Evolutionary conservation across 2,888 invertebrate genomes (phyloP).

Genomic region (Brassicogethes aeneus): DNA sequence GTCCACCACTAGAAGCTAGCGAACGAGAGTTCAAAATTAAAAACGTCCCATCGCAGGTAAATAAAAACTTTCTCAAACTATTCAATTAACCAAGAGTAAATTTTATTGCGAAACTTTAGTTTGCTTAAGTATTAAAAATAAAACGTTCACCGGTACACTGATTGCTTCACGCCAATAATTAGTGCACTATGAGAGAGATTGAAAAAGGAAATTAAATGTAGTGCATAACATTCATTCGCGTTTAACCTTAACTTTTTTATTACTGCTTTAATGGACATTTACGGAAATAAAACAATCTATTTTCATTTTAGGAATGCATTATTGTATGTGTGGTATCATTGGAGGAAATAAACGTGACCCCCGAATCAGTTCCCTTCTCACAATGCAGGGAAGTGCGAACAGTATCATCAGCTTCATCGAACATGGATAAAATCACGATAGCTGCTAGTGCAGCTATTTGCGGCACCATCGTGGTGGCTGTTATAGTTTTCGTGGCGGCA

Average conservation of each 20-base stretch:
- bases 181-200: background rate
- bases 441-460: constrained; percentile 90
- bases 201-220: constrained; percentile 7
- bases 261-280: background rate
- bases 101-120: too few species aligned
- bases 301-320: constrained; percentile 68
- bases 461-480: constrained; percentile 83
- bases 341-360: constrained; percentile 81
- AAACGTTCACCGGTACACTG: background rate
- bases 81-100: background rate
- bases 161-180: constrained; percentile 3
- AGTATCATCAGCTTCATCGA: constrained; percentile 70
- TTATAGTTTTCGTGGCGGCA: constrained; percentile 82
- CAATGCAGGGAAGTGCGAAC: constrained; percentile 88
- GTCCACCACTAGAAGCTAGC: constrained; percentile 80
- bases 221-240: constrained; percentile 9
- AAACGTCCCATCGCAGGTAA: constrained; percentile 81
- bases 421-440: constrained; percentile 93
- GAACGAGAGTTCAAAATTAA: constrained; percentile 89
- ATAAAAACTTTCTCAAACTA: constrained; percentile 11
- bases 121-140: too few species aligned
- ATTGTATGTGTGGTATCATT: constrained; percentile 88
- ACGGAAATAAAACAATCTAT: constrained; percentile 1
- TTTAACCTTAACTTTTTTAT: constrained; percentile 3
- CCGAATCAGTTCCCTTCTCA: constrained; percentile 73